Conservation (phyloP, 2,797 vertebrate genomes). For the Manis crassicaudata region DNA sequence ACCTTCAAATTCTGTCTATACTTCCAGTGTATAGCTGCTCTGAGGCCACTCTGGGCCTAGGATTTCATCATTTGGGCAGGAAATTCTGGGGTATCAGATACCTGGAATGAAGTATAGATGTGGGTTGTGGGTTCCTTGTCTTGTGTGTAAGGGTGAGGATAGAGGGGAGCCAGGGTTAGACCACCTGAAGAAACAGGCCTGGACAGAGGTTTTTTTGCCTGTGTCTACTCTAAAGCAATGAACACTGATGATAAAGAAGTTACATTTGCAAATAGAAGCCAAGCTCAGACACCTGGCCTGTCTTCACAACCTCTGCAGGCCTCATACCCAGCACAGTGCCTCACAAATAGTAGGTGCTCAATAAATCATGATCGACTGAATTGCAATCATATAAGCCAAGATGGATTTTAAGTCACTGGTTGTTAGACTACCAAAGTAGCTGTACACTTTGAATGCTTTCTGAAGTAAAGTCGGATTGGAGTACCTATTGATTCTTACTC, state of each 20-base stretch:
- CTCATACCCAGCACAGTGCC: neutral
- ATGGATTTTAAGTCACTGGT: neutral
- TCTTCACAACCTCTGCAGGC: neutral
- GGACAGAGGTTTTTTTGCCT: neutral
- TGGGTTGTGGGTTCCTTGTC: neutral
- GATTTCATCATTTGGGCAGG: neutral
- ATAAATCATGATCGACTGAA: neutral
- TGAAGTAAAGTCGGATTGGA: neutral
- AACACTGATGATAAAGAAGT: neutral
- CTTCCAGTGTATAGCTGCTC: neutral
- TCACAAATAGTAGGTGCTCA: neutral
- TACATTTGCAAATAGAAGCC: neutral
- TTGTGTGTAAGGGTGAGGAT: neutral
- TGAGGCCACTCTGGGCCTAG: neutral
- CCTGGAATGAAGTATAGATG: neutral
- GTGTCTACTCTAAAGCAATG: neutral
- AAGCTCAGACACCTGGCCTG: neutral
- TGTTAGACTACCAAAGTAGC: neutral
- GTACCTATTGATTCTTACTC: neutral
- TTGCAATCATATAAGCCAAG: neutral
- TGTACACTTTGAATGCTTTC: neutral
- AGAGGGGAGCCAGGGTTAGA: neutral
- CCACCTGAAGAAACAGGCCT: neutral
- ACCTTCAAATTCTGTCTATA: neutral
- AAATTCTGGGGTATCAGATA: neutral